Conservation (phyloP, 2,888 invertebrate genomes). For the Caenorhabditis macrosperma region DNA sequence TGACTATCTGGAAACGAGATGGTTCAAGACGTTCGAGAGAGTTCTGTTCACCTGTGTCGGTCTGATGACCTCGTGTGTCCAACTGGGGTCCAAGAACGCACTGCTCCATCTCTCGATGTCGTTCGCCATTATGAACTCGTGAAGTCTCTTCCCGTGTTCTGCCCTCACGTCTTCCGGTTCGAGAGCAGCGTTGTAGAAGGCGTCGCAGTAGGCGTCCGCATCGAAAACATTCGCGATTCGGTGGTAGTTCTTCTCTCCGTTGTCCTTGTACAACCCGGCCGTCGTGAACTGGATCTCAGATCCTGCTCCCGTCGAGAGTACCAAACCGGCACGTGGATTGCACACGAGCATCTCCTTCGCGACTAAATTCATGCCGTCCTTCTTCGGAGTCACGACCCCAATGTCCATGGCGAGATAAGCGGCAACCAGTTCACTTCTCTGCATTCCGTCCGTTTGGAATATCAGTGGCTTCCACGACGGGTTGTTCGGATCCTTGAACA, state of each 20-base stretch:
- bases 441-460: conserved; percentile 79
- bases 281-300: conserved; percentile 79
- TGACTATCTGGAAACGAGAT: conserved; percentile 64
- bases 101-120: conserved; percentile 76
- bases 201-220: conserved; percentile 67
- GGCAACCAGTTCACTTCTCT: conserved; percentile 76
- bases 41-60: conserved; percentile 54
- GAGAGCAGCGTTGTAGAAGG: conserved; percentile 74
- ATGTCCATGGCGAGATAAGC: conserved; percentile 80
- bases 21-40: neutral
- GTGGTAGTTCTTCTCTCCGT: conserved; percentile 77
- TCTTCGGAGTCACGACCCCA: conserved; percentile 80
- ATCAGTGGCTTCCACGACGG: conserved; percentile 79
- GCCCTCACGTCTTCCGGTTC: conserved; percentile 71
- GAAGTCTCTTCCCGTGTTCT: conserved; percentile 71
- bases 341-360: conserved; percentile 80
- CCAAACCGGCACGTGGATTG: conserved; percentile 76
- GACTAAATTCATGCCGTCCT: conserved; percentile 80
- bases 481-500: conserved; percentile 60
- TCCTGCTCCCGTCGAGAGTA: conserved; percentile 79
- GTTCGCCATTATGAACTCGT: conserved; percentile 79
- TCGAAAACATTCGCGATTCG: conserved; percentile 76
- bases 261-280: conserved; percentile 78
- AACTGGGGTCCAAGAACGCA: conserved; percentile 76
- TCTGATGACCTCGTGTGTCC: conserved; percentile 79